phyloP scores from a whole-genome alignment of 2,888 invertebrate genomes.

The Podotricha telesiphe region DNA sequence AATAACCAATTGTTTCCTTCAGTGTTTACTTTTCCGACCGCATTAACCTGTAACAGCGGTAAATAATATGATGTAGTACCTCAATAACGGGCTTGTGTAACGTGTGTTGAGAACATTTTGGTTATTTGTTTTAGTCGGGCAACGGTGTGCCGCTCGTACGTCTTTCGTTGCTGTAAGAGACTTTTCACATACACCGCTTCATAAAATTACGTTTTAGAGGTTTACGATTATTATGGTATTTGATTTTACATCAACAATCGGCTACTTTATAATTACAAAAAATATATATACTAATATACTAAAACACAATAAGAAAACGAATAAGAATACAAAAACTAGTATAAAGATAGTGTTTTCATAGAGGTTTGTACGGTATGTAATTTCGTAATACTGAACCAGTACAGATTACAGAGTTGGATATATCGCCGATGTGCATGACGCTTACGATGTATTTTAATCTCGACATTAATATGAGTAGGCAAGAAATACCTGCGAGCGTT shows the following conservation, averaged over 20 bases:
- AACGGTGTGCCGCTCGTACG: slow-evolving; percentile 65
- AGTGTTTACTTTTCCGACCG: slow-evolving; percentile 67
- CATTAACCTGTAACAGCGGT: slow-evolving; percentile 74
- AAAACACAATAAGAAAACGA: not conserved
- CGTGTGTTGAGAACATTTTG: slow-evolving; percentile 71
- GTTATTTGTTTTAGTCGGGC: slow-evolving; percentile 75
- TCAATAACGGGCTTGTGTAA: slow-evolving; percentile 70
- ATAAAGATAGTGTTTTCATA: not conserved
- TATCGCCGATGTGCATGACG: slow-evolving; percentile 44
- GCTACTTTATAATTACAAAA: not conserved
- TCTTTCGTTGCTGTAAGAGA: slow-evolving; percentile 62
- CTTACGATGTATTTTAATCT: slow-evolving; percentile 75
- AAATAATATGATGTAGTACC: slow-evolving; percentile 81
- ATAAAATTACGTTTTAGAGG: not conserved
- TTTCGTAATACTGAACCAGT: not conserved
- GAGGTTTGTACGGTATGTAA: not conserved
- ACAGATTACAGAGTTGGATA: slow-evolving; percentile 11
- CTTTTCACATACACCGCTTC: slow-evolving; percentile 39
- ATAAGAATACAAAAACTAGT: not conserved
- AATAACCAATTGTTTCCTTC: slow-evolving; percentile 72
- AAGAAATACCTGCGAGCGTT: slow-evolving; percentile 76
- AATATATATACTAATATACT: not conserved
- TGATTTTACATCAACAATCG: not conserved
- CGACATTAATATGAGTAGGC: slow-evolving; percentile 71
- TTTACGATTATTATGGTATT: slow-evolving; percentile 13